Evolutionary conservation across 1,140 invertebrate species (phyloP).

Genomic region (Brachionus rotundiformis): DNA sequence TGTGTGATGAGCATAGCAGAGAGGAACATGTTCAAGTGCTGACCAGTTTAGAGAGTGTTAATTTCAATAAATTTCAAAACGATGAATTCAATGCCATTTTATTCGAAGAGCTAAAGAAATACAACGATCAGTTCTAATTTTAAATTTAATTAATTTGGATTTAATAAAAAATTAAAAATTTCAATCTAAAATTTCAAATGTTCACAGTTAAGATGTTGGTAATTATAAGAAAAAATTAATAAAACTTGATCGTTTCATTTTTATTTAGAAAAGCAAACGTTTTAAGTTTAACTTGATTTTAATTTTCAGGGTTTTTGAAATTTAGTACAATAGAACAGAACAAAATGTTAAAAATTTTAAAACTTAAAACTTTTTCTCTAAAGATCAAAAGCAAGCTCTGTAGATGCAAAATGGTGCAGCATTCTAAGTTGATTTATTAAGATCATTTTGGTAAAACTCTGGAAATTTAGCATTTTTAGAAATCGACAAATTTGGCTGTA

Average conservation of each 20-base stretch:
- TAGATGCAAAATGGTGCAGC: neutral
- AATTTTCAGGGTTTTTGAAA: neutral
- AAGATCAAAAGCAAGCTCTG: neutral
- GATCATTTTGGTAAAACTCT: too few species aligned
- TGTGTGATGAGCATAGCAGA: conserved; percentile 58
- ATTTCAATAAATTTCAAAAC: conserved; percentile 25
- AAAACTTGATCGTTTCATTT: too few species aligned
- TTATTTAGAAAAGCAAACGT: too few species aligned
- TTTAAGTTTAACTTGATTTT: too few species aligned
- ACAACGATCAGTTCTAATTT: neutral
- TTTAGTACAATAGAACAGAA: neutral
- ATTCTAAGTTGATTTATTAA: neutral
- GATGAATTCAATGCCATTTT: conserved; percentile 44
- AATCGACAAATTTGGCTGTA: too few species aligned
- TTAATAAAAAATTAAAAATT: too few species aligned
- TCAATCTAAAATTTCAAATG: too few species aligned
- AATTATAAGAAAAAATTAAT: too few species aligned
- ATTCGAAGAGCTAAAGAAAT: conserved; percentile 37
- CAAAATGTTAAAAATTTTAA: neutral
- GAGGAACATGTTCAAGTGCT: conserved; percentile 54
- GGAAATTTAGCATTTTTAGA: too few species aligned
- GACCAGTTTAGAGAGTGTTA: conserved; percentile 5
- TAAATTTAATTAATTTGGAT: neutral
- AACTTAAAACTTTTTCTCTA: neutral
- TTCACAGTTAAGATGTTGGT: too few species aligned